These are phyloP conservation scores for Rhagonycha fulva DNA, from an alignment of 2,888 invertebrate genomes.

Conservation along the genomic window DNA sequence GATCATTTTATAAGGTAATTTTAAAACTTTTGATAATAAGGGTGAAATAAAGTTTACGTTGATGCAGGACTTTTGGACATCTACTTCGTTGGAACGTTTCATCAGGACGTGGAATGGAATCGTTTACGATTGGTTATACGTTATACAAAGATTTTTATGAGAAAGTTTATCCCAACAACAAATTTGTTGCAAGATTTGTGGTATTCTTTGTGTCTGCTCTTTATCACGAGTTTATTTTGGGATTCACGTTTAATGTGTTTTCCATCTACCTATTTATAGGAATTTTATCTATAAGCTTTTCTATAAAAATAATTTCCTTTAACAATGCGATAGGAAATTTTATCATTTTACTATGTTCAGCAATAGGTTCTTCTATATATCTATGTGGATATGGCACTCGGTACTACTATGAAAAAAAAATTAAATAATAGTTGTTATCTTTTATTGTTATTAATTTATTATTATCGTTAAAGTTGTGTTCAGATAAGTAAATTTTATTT, in stretches of 20 bases:
- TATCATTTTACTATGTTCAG: neutral
- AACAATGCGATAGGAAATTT: neutral
- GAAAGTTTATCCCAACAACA: conserved; percentile 54
- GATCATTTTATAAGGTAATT: neutral
- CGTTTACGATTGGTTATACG: conserved; percentile 92
- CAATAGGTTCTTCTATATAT: neutral
- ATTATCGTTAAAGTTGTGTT: too few species aligned
- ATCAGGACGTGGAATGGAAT: conserved; percentile 94
- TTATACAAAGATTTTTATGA: conserved; percentile 75
- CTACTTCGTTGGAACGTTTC: conserved; percentile 77
- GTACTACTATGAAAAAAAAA: neutral
- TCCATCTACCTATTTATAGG: too few species aligned
- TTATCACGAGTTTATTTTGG: conserved; percentile 86
- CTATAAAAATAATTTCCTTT: too few species aligned
- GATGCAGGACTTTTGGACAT: conserved; percentile 91
- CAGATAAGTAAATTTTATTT: too few species aligned
- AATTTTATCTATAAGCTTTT: too few species aligned
- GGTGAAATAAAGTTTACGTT: neutral
- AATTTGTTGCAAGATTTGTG: conserved; percentile 57
- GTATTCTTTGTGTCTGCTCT: conserved; percentile 79
- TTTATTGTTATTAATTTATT: too few species aligned
- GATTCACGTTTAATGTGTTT: conserved; percentile 80
- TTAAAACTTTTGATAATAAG: neutral
- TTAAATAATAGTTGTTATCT: too few species aligned
- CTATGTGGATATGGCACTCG: neutral